Evolutionary conservation across 2,888 invertebrate species (phyloP).

Genomic region (Hymenopus coronatus): DNA sequence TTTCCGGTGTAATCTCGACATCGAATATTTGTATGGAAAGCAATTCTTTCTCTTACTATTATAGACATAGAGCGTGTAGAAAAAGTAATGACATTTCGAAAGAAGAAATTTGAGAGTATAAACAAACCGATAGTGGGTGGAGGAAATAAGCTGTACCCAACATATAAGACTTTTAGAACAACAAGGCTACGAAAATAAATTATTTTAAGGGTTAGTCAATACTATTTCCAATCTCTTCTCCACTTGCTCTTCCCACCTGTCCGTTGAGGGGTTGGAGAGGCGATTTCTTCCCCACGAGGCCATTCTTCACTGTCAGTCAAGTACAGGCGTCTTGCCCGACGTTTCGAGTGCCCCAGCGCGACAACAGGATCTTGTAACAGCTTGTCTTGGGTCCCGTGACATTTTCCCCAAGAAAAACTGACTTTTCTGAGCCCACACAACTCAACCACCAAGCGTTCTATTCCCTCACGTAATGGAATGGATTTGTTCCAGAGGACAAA

Average conservation of each 20-base stretch:
- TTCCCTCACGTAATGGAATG: neutral
- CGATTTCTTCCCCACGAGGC: neutral
- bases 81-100: no score
- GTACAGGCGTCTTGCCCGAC: neutral
- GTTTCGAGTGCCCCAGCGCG: neutral
- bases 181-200: neutral
- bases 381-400: neutral
- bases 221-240: neutral
- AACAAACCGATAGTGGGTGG: no score
- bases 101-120: no score
- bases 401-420: neutral
- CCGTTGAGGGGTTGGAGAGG: neutral
- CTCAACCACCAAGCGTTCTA: neutral
- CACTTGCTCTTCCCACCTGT: neutral
- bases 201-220: neutral
- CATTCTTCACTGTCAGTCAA: conserved; percentile 15
- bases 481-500: neutral
- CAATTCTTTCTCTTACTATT: no score
- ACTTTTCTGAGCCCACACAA: neutral
- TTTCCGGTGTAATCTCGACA: no score
- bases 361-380: neutral
- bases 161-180: no score
- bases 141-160: no score
- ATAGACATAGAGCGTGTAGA: no score
- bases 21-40: no score